These are phyloP conservation scores for Melanerpes aurifrons DNA, from an alignment of 2,113 vertebrate genomes.

Conservation along the genomic window DNA sequence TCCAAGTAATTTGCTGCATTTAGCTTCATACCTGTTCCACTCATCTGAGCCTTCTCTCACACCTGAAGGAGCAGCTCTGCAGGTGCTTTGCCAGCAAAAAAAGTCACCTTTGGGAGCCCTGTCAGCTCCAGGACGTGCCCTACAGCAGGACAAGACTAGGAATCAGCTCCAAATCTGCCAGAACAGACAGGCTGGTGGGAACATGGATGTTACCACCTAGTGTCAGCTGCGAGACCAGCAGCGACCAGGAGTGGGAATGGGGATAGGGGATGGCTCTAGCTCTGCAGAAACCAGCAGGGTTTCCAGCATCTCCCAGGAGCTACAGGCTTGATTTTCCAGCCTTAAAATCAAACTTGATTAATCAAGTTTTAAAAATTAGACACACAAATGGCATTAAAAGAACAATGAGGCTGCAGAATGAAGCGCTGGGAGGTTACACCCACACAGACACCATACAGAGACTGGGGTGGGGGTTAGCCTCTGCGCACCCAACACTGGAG, in stretches of 20 bases:
- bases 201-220: background rate
- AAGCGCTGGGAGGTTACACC: too few species aligned
- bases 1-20: background rate
- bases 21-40: accelerated
- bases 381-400: too few species aligned
- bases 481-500: too few species aligned
- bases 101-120: background rate
- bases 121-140: background rate
- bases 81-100: background rate
- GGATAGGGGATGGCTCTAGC: background rate
- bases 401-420: too few species aligned
- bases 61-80: background rate
- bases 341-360: too few species aligned
- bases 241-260: background rate
- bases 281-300: background rate
- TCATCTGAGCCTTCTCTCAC: accelerated
- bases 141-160: accelerated
- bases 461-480: too few species aligned
- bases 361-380: too few species aligned
- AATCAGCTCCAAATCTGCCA: accelerated
- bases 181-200: background rate
- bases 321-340: too few species aligned
- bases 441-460: too few species aligned
- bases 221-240: slow-evolving; percentile 3
- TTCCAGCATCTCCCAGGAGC: too few species aligned